Conservation (phyloP, 2,113 vertebrate genomes). For the Dendrocopos noguchii region DNA sequence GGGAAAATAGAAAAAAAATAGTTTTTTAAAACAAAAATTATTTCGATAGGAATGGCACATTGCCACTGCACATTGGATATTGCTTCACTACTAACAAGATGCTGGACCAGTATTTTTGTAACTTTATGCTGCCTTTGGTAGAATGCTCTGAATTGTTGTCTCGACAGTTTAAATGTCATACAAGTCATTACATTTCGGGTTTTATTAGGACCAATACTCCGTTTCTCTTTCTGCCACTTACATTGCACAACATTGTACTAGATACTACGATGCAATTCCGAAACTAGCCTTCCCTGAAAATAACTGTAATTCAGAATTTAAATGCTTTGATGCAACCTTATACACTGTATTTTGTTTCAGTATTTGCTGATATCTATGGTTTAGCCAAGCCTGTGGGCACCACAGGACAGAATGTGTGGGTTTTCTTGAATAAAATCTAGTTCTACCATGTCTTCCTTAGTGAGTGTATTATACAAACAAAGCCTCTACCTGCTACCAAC, state of each 20-base stretch:
- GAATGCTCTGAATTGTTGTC: conserved; percentile 59
- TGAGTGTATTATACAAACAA: conserved; percentile 50
- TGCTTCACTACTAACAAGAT: conserved; percentile 69
- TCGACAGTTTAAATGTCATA: conserved; percentile 54
- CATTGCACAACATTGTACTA: conserved; percentile 54
- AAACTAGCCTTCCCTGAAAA: conserved; percentile 54
- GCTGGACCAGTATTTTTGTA: conserved; percentile 58
- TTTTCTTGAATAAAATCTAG: conserved; percentile 71
- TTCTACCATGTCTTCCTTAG: conserved; percentile 55
- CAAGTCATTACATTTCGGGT: conserved; percentile 25
- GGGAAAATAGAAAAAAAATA: conserved; percentile 54
- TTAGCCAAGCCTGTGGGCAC: conserved; percentile 58
- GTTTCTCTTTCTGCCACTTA: conserved; percentile 51
- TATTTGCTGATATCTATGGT: conserved; percentile 65
- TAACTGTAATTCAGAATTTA: conserved; percentile 55
- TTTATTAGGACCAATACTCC: conserved; percentile 57
- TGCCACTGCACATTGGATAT: conserved; percentile 70
- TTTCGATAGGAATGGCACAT: conserved; percentile 50
- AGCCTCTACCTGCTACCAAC: not conserved
- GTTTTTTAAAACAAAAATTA: conserved; percentile 58
- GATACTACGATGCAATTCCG: conserved; percentile 39
- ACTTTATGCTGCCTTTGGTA: conserved; percentile 45
- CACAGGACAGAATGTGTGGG: conserved; percentile 60
- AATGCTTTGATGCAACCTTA: conserved; percentile 60
- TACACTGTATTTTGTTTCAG: conserved; percentile 63